Evolutionary conservation across 2,113 vertebrate genomes (phyloP), one percentile per base, ranked within the genome.

Genomic region (Mobula birostris): DNA sequence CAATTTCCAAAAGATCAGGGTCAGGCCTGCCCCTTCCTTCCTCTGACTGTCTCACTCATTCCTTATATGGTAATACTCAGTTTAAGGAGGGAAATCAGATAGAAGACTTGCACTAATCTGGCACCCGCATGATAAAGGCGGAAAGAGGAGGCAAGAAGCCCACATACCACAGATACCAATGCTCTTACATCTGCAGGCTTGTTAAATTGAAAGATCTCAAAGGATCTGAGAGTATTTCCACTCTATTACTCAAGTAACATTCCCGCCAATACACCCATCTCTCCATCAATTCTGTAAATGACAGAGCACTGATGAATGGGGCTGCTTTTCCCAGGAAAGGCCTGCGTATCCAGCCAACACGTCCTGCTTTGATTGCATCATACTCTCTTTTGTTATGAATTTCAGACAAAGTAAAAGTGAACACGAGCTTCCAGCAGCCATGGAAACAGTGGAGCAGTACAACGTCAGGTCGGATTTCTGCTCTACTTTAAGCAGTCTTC

Each of bases 1-100:
- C 91, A 74, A 72, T 74, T 48, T 76, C 68, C 27, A 40, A 74
- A 66, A 14, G 32, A 66, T 90, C 15, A 68, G 87, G 63, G 87
- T 90, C 87, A 56, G 91, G 9, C 36, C 91, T 70, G 5, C 68
- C 91, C 70, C 32, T 74, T 76, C 91, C 36, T 93, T 70, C 70
- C 91, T 40, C 36, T 29, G 91, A 76, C 36, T 56, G 91, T 9
- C 32, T 27, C 9, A 27, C 91, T 56, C 56, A 74, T 93, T 93
- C 91, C 91, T 93, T 93, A 93, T 93, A 56, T 74, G 70, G 91
- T 93, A 93, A 93, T 74, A 93, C 36, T 72, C 91, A 56, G 91
- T 68, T 40, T 32, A 56, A 56, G 19, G 1, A 15, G 36, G 68
- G 68, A 11, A 29, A 93, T 7, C 68, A 29, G 91, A 7, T 27